Evolutionary conservation across 2,113 vertebrate species (phyloP).

Genomic region (Pachypanchax playfairii): DNA sequence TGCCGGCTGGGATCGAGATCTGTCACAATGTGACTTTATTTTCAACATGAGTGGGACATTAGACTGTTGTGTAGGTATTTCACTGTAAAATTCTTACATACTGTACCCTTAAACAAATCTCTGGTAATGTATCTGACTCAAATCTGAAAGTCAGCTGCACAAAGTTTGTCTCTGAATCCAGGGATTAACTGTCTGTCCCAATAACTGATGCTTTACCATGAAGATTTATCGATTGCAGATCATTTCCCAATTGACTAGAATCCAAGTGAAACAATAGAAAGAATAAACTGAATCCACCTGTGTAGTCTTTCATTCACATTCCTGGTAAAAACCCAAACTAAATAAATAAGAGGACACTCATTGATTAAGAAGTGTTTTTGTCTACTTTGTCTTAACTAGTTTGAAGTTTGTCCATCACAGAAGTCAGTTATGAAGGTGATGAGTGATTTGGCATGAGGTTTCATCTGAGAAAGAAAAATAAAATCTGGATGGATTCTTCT

Average conservation of each 20-base stretch:
- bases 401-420: neutral
- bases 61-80: no score
- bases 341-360: neutral
- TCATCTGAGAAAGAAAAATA: conserved; percentile 4
- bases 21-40: no score
- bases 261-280: neutral
- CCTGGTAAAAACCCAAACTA: neutral
- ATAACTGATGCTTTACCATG: conserved; percentile 1
- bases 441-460: neutral
- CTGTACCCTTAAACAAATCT: no score
- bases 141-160: conserved; percentile 27
- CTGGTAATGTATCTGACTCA: neutral
- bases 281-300: neutral
- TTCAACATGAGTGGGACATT: no score
- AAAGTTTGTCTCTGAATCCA: conserved; percentile 30
- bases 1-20: no score
- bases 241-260: conserved; percentile 9
- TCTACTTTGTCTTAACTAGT: no score
- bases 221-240: conserved; percentile 8
- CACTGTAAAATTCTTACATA: no score
- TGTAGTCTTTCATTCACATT: conserved; percentile 5
- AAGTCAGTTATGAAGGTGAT: conserved; percentile 7
- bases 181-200: conserved; percentile 5
- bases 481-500: no score
- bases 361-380: neutral